Base-by-base conservation (phyloP, 2,797 vertebrate genomes). In the Brachyalestes nurse region DNA sequence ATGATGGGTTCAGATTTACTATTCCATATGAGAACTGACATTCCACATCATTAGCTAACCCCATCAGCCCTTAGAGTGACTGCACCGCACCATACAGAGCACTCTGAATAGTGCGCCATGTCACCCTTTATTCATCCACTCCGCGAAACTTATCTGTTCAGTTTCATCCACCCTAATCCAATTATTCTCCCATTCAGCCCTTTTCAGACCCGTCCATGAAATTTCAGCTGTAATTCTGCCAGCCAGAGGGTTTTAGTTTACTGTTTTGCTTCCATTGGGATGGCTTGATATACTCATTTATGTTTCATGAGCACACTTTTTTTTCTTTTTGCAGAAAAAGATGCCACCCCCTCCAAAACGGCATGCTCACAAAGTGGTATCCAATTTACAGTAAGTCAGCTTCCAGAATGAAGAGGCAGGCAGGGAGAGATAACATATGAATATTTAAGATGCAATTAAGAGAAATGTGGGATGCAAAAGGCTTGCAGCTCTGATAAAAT, bases 381-480 rank as follows among this genome's bases (percentile, higher is more conserved):
- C 53, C 55, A 73, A 73, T 73, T 73, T 73, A 73, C 72, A 60
- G 55, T 60, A 60, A 14, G 67, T 70, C 42, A 47, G 67, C 67
- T 70, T 25, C 45, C 67, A 49, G 55, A 58, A 14, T 21, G n/a
- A 14, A 45, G 12, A 58, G 19, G 28, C 8, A 12, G 28, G 17
- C 28, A 12, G 4, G 38, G 8, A 16, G 71, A 73, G 19, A 21
- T 19, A 19, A 8, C 47, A 34, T 40, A 73, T 60, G 60, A 73
- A 73, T 73, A 73, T 73, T 73, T 73, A 14, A 73, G 72, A 42
- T 23, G 51, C 55, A 73, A 73, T 73, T 73, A 73, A 73, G 72
- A 42, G 72, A 73, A 60, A 58, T 16, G 55, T n/a, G 2, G 6
- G 16, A 58, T 25, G 53, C 55, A 53, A 16, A 40, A 60, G 25